Conservation (phyloP, 2,113 vertebrate species). For the Tretioscincus oriximinensis region DNA sequence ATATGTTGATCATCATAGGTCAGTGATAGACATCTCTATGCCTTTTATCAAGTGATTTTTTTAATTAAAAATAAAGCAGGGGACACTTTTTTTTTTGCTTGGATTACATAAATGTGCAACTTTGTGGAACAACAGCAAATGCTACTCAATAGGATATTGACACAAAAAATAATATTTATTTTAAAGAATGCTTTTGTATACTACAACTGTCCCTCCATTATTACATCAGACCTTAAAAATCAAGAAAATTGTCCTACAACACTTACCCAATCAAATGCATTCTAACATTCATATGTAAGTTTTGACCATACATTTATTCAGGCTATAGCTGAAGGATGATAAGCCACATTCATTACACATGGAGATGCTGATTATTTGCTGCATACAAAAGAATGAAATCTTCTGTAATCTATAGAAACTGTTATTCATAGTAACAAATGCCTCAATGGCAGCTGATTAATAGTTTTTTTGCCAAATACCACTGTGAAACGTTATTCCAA, state of each 20-base stretch:
- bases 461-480: conserved; percentile 20
- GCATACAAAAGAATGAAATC: conserved; percentile 6
- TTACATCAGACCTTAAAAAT: conserved; percentile 31
- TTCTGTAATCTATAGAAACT: conserved; percentile 2
- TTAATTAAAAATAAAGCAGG: not conserved
- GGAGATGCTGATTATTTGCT: not conserved
- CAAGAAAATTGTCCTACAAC: not conserved
- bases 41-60: conserved; percentile 21
- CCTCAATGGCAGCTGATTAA: conserved; percentile 27
- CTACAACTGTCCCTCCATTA: conserved; percentile 37
- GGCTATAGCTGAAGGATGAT: conserved; percentile 28
- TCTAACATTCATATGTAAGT: conserved; percentile 4
- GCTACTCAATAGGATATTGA: conserved; percentile 37
- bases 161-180: conserved; percentile 50
- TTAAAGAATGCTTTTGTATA: conserved; percentile 44
- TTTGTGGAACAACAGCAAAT: conserved; percentile 39
- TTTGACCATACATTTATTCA: not conserved
- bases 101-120: conserved; percentile 25
- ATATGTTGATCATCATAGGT: not conserved
- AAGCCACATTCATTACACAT: not conserved
- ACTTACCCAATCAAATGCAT: not conserved
- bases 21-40: conserved; percentile 15
- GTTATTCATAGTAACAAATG: not conserved
- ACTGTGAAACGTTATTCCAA: conserved; percentile 15
- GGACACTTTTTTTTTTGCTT: conserved; percentile 1